Evolutionary conservation across 2,888 invertebrate species (phyloP), one percentile per base, ranked within the genome.

Genomic region (Clitarchus hookeri): DNA sequence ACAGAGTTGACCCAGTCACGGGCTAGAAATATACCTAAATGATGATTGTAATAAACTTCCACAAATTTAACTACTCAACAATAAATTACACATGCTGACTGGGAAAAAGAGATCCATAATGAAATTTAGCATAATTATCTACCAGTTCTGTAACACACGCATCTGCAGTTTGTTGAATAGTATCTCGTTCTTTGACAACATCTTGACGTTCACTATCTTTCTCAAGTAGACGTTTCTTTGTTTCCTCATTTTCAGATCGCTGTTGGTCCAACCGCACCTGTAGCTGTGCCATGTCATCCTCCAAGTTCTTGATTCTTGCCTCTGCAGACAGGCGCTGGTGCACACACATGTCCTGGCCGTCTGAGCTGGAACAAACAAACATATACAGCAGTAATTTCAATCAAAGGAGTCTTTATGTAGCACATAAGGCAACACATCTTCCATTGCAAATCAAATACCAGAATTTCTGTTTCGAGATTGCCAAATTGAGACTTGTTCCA

Each of bases 71-170:
- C 36, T 36, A 36, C 36, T 36, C 36, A 36, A 36, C 36, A 36
- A 36, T 36, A 36, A 36, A 3, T 36, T 3, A 36, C 36, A 36
- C 4, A 36, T 36, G 36, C 36, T 36, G 36, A 36, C 36, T 36
- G 36, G 36, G 36, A 36, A 36, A 36, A 36, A 36, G 1, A 36
- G 36, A 36, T 36, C 4, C 36, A 36, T 4, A 36, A 36, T 36
- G 36, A 36, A 36, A 36, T 36, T 4, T 36, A 16, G 27, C 44
- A 23, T 27, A 82, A 8, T 27, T 19, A 84, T 85, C 84, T 84
- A 88, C 88, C 87, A 88, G 84, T 84, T 88, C 88, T 19, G 87
- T 88, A 36, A 84, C 85, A 65, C 88, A 88, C 27, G 88, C n/a
- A 44, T 54, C 85, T 0, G 86, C 85, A 2, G 87, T 16, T 23